Conservation (phyloP, 2,797 vertebrate species). For the Lagorchestes hirsutus region DNA sequence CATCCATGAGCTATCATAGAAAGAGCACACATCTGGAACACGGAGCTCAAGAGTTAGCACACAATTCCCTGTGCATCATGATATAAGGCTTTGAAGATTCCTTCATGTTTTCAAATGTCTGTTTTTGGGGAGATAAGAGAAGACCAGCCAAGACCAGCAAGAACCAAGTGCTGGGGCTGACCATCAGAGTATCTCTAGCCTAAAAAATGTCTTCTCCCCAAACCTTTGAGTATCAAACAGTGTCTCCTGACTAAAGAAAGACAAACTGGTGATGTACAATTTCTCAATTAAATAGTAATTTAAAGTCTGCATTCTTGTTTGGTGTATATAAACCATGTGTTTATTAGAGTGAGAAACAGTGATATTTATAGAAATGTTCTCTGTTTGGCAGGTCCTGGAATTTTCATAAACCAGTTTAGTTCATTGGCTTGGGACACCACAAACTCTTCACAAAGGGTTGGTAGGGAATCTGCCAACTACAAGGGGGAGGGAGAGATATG, state of each 20-base stretch:
- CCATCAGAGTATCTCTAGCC: not conserved
- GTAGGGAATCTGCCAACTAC: not conserved
- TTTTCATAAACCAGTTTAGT: not conserved
- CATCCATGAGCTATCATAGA: not conserved
- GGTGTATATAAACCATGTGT: constrained; percentile 69
- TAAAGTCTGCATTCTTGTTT: constrained; percentile 69
- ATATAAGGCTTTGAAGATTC: constrained; percentile 40
- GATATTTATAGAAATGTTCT: constrained; percentile 76
- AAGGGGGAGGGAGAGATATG: not conserved
- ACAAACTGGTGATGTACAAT: constrained; percentile 66
- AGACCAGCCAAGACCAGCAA: constrained; percentile 33
- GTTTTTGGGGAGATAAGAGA: constrained; percentile 56
- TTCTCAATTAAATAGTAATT: constrained; percentile 80
- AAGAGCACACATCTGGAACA: not conserved
- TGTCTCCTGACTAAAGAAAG: not conserved
- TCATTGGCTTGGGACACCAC: constrained; percentile 1
- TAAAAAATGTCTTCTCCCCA: constrained; percentile 16
- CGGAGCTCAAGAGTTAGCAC: not conserved
- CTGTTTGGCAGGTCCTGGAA: fast-evolving
- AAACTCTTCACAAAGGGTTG: not conserved
- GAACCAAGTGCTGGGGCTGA: not conserved
- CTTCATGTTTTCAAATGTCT: constrained; percentile 1
- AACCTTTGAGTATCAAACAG: not conserved
- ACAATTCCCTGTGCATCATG: not conserved
- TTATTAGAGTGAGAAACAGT: constrained; percentile 72